phyloP scores from a whole-genome alignment of 2,113 vertebrate species.

The Erythrolamprus reginae region DNA sequence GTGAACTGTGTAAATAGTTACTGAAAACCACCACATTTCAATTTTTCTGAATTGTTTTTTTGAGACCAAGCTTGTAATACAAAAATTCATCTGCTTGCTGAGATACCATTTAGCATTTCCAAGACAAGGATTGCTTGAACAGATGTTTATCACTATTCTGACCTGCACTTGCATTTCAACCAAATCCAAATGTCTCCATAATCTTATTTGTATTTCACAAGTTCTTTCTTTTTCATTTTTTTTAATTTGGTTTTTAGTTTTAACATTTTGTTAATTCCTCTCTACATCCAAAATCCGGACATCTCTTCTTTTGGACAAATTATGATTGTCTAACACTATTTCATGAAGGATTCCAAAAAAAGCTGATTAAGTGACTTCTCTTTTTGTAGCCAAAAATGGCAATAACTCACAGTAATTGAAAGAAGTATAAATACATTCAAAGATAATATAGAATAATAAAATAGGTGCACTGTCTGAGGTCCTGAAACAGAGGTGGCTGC shows the following conservation, averaged over 20 bases:
- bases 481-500: background rate
- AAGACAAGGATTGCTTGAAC: background rate
- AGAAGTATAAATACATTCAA: background rate
- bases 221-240: background rate
- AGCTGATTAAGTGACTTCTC: background rate
- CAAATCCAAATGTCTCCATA: background rate
- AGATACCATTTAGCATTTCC: constrained; percentile 3
- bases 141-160: background rate
- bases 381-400: background rate
- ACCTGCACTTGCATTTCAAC: background rate
- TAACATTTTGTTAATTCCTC: background rate
- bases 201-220: background rate
- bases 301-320: background rate
- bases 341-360: background rate
- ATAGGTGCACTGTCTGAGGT: background rate
- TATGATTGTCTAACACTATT: background rate
- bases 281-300: background rate
- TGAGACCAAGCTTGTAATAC: background rate
- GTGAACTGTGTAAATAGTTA: constrained; percentile 4
- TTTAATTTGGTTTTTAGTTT: background rate
- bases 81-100: background rate
- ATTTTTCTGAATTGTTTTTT: constrained; percentile 8
- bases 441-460: background rate
- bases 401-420: background rate
- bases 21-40: constrained; percentile 15